Conservation (phyloP, 1,140 invertebrate genomes). For the Philotrypesis tridentata region DNA sequence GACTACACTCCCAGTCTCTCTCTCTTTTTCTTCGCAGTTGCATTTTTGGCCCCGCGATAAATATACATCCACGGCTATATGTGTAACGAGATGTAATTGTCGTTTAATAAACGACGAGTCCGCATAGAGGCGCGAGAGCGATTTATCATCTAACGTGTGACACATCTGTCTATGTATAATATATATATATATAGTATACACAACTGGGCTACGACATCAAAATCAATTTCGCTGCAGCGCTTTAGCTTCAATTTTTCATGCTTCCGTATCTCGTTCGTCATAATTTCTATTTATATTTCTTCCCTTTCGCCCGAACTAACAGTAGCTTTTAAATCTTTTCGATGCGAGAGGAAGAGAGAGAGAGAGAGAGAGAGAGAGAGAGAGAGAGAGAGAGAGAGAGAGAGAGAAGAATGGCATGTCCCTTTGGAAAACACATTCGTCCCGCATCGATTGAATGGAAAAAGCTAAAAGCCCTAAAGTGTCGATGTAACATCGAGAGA, state of each 20-base stretch:
- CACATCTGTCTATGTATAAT: neutral
- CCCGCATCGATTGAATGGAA: neutral
- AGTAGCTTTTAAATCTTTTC: neutral
- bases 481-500: neutral
- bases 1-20: neutral
- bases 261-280: constrained; percentile 9
- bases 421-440: neutral
- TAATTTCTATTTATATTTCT: neutral
- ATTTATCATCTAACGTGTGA: constrained; percentile 44
- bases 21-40: neutral
- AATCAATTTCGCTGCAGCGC: constrained; percentile 9
- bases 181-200: constrained; percentile 2
- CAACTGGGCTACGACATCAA: neutral
- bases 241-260: constrained; percentile 16
- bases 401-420: neutral
- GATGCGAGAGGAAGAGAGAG: no score
- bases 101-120: constrained; percentile 47
- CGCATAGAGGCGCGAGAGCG: constrained; percentile 3
- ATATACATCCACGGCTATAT: neutral
- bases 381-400: no score
- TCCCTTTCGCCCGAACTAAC: neutral
- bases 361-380: neutral
- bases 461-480: constrained; percentile 35
- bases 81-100: constrained; percentile 42
- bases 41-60: constrained; percentile 21